Percentiles rank a stretch among this genome's conserved stretches.
Evolutionary conservation across 2,888 invertebrate species (phyloP).

Genomic region (Cerastis rubricosa): DNA sequence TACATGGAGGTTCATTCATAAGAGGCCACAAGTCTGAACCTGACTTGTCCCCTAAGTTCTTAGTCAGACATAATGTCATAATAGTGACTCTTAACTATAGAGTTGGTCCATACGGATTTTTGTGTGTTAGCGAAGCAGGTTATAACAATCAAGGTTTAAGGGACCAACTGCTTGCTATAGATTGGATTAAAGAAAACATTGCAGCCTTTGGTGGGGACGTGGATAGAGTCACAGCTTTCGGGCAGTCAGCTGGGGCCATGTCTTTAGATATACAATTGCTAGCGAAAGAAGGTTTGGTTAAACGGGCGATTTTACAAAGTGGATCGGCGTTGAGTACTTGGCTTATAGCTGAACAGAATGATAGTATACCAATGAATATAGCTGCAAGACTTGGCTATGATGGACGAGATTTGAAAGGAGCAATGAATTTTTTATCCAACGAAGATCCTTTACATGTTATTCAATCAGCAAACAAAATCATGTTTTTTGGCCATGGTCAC

Average conservation of each 20-base stretch:
- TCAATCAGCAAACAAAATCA: not conserved
- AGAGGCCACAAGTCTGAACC: not conserved
- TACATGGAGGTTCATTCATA: slow-evolving; percentile 47
- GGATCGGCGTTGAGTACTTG: slow-evolving; percentile 37
- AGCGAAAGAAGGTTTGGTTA: slow-evolving; percentile 12
- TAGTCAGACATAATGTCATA: slow-evolving; percentile 41
- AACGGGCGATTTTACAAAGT: slow-evolving; percentile 46
- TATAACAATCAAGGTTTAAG: slow-evolving; percentile 50
- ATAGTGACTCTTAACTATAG: slow-evolving; percentile 51
- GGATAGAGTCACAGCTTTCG: slow-evolving; percentile 29
- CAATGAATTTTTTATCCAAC: slow-evolving; percentile 2
- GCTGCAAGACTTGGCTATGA: slow-evolving; percentile 25
- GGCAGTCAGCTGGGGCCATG: slow-evolving; percentile 46
- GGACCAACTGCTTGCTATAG: slow-evolving; percentile 47
- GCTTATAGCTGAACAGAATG: slow-evolving; percentile 15
- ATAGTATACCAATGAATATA: slow-evolving; percentile 15
- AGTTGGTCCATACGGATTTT: slow-evolving; percentile 47
- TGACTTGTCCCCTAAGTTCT: slow-evolving; percentile 15
- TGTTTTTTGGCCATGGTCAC: not conserved
- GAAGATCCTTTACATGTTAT: slow-evolving; percentile 15
- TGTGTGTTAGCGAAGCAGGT: slow-evolving; percentile 35
- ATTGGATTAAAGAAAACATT: slow-evolving; percentile 53
- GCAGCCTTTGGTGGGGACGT: slow-evolving; percentile 49
- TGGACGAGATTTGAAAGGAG: slow-evolving; percentile 14
- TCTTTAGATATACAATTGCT: slow-evolving; percentile 33